Evolutionary conservation across 2,797 vertebrate species (phyloP).

Genomic region (Tapera naevia): DNA sequence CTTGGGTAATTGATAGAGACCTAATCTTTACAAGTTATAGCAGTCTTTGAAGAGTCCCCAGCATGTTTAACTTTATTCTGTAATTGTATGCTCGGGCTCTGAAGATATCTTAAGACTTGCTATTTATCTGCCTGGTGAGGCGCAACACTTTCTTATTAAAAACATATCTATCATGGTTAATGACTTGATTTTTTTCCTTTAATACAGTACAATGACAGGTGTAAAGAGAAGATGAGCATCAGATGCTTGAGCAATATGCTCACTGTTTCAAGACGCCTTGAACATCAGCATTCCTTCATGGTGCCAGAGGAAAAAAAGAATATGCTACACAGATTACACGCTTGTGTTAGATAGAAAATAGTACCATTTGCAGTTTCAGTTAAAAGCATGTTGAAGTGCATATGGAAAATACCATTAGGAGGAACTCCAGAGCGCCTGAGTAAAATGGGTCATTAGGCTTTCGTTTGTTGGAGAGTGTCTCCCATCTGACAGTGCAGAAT

Average conservation of each 20-base stretch:
- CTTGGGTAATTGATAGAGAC: slow-evolving; percentile 54
- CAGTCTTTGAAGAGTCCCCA: slow-evolving; percentile 69
- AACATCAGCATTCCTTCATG: slow-evolving; percentile 78
- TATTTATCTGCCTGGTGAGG: slow-evolving; percentile 84
- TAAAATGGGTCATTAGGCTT: slow-evolving; percentile 98
- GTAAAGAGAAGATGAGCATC: slow-evolving; percentile 78
- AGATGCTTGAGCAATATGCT: slow-evolving; percentile 85
- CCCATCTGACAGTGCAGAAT: slow-evolving; percentile 93
- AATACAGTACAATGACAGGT: slow-evolving; percentile 83
- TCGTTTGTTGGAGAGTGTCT: slow-evolving; percentile 92
- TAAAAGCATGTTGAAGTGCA: slow-evolving; percentile 88
- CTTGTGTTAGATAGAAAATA: slow-evolving; percentile 82
- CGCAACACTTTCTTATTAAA: slow-evolving; percentile 85
- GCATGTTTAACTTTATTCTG: slow-evolving; percentile 69
- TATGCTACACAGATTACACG: slow-evolving; percentile 78
- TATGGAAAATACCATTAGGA: slow-evolving; percentile 93
- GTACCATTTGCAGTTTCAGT: slow-evolving; percentile 86
- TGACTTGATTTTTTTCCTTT: slow-evolving; percentile 82
- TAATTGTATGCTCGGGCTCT: slow-evolving; percentile 72
- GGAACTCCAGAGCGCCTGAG: slow-evolving; percentile 86
- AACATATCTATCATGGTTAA: slow-evolving; percentile 87
- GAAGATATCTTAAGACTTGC: slow-evolving; percentile 77
- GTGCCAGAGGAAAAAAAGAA: slow-evolving; percentile 62
- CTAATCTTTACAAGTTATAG: slow-evolving; percentile 54
- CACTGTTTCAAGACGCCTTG: slow-evolving; percentile 75